A percentile compares a stretch with the other conserved stretches of the same genome.
These are phyloP conservation scores for Dendroctonus valens DNA, from an alignment of 1,140 invertebrate genomes.

Conservation along the genomic window DNA sequence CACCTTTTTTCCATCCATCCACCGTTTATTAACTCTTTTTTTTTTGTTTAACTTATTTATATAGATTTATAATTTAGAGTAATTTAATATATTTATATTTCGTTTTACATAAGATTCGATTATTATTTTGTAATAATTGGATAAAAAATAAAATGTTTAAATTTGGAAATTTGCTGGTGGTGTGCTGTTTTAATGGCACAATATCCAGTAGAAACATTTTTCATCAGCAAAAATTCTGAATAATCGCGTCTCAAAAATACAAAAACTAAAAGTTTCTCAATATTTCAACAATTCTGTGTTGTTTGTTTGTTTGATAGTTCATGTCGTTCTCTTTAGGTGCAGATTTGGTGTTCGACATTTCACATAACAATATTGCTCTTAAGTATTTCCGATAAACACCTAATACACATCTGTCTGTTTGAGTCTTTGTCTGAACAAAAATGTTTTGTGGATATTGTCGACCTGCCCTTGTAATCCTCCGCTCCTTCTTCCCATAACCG, in stretches of 20 bases:
- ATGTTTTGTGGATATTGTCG: conserved; percentile 36
- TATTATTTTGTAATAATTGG: conserved; percentile 49
- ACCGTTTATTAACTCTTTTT: conserved; percentile 37
- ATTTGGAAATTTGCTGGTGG: conserved; percentile 22
- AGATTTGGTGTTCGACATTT: too few relatives aligned
- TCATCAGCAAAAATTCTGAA: background rate
- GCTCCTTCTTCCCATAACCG: background rate
- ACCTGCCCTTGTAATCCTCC: conserved; percentile 10
- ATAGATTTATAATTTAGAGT: conserved; percentile 41
- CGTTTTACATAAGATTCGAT: conserved; percentile 44
- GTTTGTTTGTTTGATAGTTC: conserved; percentile 5
- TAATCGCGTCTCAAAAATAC: too few relatives aligned
- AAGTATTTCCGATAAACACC: background rate
- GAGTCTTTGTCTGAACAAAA: conserved; percentile 13
- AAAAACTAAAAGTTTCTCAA: too few relatives aligned
- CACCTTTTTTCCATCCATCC: conserved; percentile 40
- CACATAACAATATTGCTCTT: background rate
- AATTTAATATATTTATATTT: conserved; percentile 37
- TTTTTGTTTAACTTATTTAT: conserved; percentile 43
- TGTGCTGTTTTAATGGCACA: conserved; percentile 33
- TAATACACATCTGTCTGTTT: background rate
- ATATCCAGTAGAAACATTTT: conserved; percentile 34
- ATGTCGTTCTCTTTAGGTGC: background rate
- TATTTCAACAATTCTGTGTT: too few relatives aligned
- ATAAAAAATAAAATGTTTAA: conserved; percentile 40